Base-by-base conservation (phyloP, 2,888 invertebrate species). In the Actias luna region DNA sequence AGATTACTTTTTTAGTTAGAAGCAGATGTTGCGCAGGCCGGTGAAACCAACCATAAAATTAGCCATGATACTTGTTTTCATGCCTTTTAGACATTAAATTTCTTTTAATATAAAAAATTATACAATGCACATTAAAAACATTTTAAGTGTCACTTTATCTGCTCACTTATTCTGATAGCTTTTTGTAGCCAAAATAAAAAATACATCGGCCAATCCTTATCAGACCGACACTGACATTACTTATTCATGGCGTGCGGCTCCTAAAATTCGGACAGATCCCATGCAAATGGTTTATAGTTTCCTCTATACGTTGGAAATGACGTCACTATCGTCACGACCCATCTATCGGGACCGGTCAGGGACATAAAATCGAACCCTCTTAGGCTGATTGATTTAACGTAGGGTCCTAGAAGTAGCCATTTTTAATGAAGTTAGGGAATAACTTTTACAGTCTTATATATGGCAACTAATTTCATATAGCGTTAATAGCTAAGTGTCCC, bases 231-330 rank as follows among this genome's bases (percentile, higher is more conserved):
- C 67, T 27, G 66, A 46, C 61, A 71, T 76, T 75, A 72, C 64
- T 70, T 71, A 79, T 77, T 75, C 76, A 77, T 69, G 71, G 69
- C 70, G 70, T 67, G 68, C 63, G 59, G 64, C 66, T 69, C 69
- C 75, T 72, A 77, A 82, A 80, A 78, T 80, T 81, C 79, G 79
- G 68, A 70, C 80, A 68, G 59, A 64, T 52, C 70, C 72, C 70
- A 69, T 67, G 67, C 68, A 71, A 76, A 79, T 82, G 80, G 74
- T 80, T 83, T 83, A 83, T 81, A 73, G 77, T 77, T 83, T 83
- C 83, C 83, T 76, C 69, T 42, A 63, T 67, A 31, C 29, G 60
- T 61, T 69, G 64, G 59, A 55, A 62, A 60, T 81, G 78, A 79
- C 76, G 80, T 82, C 77, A 80, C 65, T 61, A 58, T 59, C 60